These are phyloP conservation scores for Pygoscelis adeliae DNA, from an alignment of 2,113 vertebrate species.

Conservation along the genomic window DNA sequence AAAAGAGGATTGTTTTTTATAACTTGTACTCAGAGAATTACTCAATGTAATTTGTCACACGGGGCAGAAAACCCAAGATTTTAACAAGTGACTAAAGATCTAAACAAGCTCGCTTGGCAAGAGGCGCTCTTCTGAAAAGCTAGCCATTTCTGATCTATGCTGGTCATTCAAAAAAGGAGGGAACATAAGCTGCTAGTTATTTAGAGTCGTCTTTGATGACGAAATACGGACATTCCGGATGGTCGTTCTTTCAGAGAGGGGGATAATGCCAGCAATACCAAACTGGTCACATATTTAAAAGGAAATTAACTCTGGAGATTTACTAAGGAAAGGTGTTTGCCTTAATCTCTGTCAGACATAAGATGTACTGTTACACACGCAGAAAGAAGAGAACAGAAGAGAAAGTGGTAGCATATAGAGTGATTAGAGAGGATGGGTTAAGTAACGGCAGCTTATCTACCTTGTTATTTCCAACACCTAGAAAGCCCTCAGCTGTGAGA, in stretches of 20 bases:
- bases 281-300: neutral
- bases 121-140: neutral
- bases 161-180: neutral
- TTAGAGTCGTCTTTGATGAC: neutral
- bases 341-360: neutral
- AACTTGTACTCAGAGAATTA: neutral
- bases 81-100: neutral
- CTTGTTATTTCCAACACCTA: neutral
- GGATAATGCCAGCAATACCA: neutral
- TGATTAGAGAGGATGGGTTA: neutral
- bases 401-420: neutral
- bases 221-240: neutral
- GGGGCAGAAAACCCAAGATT: neutral
- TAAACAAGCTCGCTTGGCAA: neutral
- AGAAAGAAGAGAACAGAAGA: neutral
- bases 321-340: neutral
- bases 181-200: neutral
- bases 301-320: neutral
- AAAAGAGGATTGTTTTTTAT: neutral
- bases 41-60: neutral
- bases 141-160: neutral
- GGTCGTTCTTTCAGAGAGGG: neutral
- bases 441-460: neutral
- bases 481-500: neutral
- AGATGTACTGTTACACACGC: neutral